Base-by-base conservation (phyloP, 2,888 invertebrate species). In the Gerris lacustris region DNA sequence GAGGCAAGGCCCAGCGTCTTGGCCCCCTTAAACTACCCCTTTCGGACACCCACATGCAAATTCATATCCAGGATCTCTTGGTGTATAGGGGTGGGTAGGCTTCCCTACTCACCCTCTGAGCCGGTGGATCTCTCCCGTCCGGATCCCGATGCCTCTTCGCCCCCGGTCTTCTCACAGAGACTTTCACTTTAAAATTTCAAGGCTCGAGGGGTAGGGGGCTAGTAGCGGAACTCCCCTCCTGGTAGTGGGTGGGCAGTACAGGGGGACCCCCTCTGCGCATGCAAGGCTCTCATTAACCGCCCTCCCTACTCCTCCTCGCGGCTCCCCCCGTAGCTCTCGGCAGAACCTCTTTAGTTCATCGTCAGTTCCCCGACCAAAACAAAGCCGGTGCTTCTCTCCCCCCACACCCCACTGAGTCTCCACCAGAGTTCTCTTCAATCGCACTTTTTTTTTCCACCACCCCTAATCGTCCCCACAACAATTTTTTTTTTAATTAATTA, bases 11-110 rank as follows among this genome's bases (percentile, higher is more conserved):
- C 55, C 55, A 9, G 9, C 55, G 9, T 11, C 9, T 15, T 55
- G 15, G 15, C 55, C 55, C 55, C 15, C 55, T 55, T 31, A 31
- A 31, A 31, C 31, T 31, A 31, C 31, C 31, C 31, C 31, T 31
- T 31, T 31, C 31, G 55, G 55, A 55, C 55, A 55, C 55, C 55
- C 55, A 55, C 55, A 55, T 55, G 55, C 55, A 55, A 55, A 55
- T 55, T 55, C 55, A 55, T 55, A 55, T 55, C 55, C 55, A 31
- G 31, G 31, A 31, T 31, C 31, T 31, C 2, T 31, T 31, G 31
- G 31, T 2, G 31, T 31, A 31, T 31, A 31, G 31, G 31, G 31
- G 31, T 31, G 31, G 31, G 31, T 31, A 31, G 31, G 31, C 31
- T 31, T 31, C 31, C 31, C 31, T 31, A 31, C 31, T 31, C 31